phyloP scores from a whole-genome alignment of 2,888 invertebrate genomes.

The Epirrhoe tristata region DNA sequence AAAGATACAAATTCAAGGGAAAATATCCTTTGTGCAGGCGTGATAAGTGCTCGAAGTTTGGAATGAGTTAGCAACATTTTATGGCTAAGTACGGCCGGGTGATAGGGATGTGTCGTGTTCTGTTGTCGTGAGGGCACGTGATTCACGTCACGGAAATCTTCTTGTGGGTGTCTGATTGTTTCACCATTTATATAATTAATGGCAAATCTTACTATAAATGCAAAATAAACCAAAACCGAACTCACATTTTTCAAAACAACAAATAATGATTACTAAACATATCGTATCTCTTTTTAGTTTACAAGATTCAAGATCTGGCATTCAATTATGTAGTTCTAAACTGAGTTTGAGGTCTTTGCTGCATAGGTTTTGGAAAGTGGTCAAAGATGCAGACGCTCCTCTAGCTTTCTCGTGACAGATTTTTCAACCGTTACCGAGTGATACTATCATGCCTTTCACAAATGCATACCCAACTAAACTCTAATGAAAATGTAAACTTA shows the following conservation, averaged over 20 bases:
- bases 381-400: too few species aligned
- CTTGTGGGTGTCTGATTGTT: not conserved
- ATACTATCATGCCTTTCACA: not conserved
- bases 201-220: not conserved
- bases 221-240: too few species aligned
- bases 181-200: not conserved
- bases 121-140: not conserved
- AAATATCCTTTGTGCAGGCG: constrained; percentile 11
- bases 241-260: too few species aligned
- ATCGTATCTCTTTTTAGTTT: too few species aligned
- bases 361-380: too few species aligned
- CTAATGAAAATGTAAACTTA: not conserved
- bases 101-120: constrained; percentile 4
- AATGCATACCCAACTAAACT: not conserved
- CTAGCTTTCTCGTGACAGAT: not conserved
- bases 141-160: not conserved
- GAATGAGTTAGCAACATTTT: constrained; percentile 9
- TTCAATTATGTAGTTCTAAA: too few species aligned
- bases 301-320: too few species aligned
- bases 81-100: not conserved
- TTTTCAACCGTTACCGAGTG: not conserved
- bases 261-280: too few species aligned
- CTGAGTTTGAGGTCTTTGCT: too few species aligned
- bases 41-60: constrained; percentile 17
- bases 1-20: constrained; percentile 10